Evolutionary conservation across 2,888 invertebrate genomes (phyloP).

Genomic region (Morinoia aosen): DNA sequence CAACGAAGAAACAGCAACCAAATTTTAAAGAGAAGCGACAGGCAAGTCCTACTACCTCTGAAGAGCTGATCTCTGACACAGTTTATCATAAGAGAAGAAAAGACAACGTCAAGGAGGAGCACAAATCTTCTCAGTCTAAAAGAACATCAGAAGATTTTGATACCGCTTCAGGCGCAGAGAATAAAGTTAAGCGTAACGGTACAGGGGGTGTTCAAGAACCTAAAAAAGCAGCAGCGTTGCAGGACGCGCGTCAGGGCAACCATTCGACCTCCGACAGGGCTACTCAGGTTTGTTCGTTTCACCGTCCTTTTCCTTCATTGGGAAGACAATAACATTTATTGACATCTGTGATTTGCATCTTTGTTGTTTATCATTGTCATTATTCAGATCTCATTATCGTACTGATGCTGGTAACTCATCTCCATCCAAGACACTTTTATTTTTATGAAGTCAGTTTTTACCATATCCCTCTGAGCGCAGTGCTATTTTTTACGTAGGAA

Average conservation of each 20-base stretch:
- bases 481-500: no score
- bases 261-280: neutral
- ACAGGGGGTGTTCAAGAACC: neutral
- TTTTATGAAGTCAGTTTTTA: no score
- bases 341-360: neutral
- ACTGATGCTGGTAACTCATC: no score
- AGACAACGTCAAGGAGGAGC: neutral
- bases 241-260: neutral
- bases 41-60: neutral
- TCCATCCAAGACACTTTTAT: no score
- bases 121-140: neutral
- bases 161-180: neutral
- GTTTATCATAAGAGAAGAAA: constrained; percentile 49
- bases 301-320: neutral
- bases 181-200: neutral
- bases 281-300: neutral
- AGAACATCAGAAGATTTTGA: neutral
- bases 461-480: no score
- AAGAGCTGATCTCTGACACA: neutral
- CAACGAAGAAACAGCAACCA: neutral
- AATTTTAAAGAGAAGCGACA: neutral
- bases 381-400: no score
- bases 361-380: neutral
- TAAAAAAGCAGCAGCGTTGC: neutral
- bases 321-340: neutral